Percentiles rank a stretch among this genome's conserved stretches.
Conservation (phyloP, 2,113 vertebrate species). For the Malaclemys terrapin region DNA sequence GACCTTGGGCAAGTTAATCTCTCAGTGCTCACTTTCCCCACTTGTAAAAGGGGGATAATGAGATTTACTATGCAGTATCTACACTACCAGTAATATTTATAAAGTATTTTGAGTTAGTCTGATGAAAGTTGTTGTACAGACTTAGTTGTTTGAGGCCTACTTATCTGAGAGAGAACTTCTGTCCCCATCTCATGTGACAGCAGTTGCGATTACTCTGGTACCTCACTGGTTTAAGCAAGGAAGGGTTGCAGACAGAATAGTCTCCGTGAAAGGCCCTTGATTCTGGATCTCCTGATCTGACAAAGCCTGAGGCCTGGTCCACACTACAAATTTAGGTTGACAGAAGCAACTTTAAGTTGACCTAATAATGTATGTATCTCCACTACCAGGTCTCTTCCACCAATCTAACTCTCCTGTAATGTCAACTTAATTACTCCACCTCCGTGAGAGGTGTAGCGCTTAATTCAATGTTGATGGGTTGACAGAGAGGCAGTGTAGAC, state of each 20-base stretch:
- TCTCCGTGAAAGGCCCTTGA: not conserved
- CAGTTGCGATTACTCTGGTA: constrained; percentile 58
- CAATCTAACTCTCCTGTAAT: no score
- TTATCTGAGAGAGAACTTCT: constrained; percentile 20
- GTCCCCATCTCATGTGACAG: constrained; percentile 10
- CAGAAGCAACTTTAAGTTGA: no score
- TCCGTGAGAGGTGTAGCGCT: no score
- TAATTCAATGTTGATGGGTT: no score
- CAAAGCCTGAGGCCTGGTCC: not conserved
- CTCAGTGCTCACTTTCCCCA: constrained; percentile 46
- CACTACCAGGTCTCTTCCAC: no score
- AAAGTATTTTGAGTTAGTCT: constrained; percentile 52
- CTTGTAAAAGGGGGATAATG: constrained; percentile 21
- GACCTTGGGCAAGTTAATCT: not conserved
- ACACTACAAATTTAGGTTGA: no score
- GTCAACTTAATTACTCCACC: no score
- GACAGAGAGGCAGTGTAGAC: no score
- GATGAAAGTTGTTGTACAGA: constrained; percentile 63
- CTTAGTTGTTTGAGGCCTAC: constrained; percentile 55
- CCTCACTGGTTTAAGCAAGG: constrained; percentile 54
- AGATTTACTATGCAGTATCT: constrained; percentile 30
- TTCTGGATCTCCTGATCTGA: not conserved
- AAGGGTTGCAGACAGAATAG: not conserved
- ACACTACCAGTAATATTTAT: not conserved
- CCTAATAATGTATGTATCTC: no score